These are phyloP conservation scores for Zaprionus vittiger DNA, from an alignment of 1,140 invertebrate species.

Conservation along the genomic window DNA sequence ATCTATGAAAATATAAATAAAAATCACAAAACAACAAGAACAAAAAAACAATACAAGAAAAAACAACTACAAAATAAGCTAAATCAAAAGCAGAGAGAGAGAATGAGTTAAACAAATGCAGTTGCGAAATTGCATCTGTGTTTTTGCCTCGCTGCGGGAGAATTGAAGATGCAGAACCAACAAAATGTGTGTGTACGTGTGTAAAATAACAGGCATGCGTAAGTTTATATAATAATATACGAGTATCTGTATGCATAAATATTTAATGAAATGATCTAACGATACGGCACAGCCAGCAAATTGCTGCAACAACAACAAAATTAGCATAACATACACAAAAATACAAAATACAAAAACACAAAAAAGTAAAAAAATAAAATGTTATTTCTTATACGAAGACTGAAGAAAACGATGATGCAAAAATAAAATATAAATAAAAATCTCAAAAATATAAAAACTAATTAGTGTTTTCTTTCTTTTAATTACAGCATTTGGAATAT, in stretches of 20 bases:
- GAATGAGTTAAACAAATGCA: constrained; percentile 52
- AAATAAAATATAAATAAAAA: constrained; percentile 65
- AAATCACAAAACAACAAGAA: constrained; percentile 22
- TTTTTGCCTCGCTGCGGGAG: constrained; percentile 22
- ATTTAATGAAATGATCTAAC: constrained; percentile 62
- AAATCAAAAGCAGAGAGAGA: constrained; percentile 61
- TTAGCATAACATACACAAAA: constrained; percentile 39
- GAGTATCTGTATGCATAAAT: constrained; percentile 55
- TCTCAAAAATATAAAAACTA: not conserved
- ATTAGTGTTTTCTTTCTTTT: not conserved
- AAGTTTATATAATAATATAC: constrained; percentile 64
- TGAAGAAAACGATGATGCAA: constrained; percentile 78
- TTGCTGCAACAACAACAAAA: constrained; percentile 40
- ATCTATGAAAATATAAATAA: constrained; percentile 30
- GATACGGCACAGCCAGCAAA: constrained; percentile 31
- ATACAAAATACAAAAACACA: constrained; percentile 44
- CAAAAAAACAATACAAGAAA: constrained; percentile 15
- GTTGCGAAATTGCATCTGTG: constrained; percentile 32
- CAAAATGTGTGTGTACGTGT: constrained; percentile 44
- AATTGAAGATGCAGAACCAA: constrained; percentile 45
- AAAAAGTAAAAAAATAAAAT: constrained; percentile 65
- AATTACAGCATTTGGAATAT: not conserved
- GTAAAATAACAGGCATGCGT: constrained; percentile 37
- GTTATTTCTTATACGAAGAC: constrained; percentile 85
- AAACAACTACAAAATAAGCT: constrained; percentile 58